Conservation (phyloP, 2,888 invertebrate species). For the Protophormia terraenovae region DNA sequence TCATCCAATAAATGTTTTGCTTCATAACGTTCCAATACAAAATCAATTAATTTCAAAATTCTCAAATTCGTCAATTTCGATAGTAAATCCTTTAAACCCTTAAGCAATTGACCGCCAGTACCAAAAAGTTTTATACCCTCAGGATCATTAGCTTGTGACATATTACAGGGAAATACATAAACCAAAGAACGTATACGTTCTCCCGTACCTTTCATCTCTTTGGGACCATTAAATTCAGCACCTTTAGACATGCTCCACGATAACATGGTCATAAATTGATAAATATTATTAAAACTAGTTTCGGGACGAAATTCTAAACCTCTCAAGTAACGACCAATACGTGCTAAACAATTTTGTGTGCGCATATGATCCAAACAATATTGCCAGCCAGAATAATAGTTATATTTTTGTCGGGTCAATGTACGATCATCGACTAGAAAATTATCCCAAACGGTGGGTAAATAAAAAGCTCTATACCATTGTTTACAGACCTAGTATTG, state of each 20-base stretch:
- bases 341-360: slow-evolving; percentile 86
- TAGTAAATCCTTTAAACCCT: slow-evolving; percentile 86
- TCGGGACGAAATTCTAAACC: slow-evolving; percentile 87
- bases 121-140: slow-evolving; percentile 87
- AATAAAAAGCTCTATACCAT: slow-evolving; percentile 88
- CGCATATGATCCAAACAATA: slow-evolving; percentile 87
- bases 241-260: slow-evolving; percentile 86
- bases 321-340: slow-evolving; percentile 86
- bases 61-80: slow-evolving; percentile 85
- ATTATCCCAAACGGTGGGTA: slow-evolving; percentile 88
- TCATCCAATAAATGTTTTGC: slow-evolving; percentile 88
- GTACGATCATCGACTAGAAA: slow-evolving; percentile 88
- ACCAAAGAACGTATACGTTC: slow-evolving; percentile 84
- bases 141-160: slow-evolving; percentile 85
- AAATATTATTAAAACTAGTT: slow-evolving; percentile 90
- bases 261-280: slow-evolving; percentile 92
- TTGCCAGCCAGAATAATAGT: slow-evolving; percentile 92
- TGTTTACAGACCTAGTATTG: slow-evolving; percentile 78
- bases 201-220: slow-evolving; percentile 82
- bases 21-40: slow-evolving; percentile 87
- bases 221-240: slow-evolving; percentile 71
- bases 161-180: slow-evolving; percentile 89
- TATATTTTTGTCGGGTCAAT: slow-evolving; percentile 88
- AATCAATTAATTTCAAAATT: slow-evolving; percentile 86
- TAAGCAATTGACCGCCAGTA: slow-evolving; percentile 88